These are phyloP conservation scores for Pica pica DNA, from an alignment of 2,113 vertebrate species.

Conservation along the genomic window DNA sequence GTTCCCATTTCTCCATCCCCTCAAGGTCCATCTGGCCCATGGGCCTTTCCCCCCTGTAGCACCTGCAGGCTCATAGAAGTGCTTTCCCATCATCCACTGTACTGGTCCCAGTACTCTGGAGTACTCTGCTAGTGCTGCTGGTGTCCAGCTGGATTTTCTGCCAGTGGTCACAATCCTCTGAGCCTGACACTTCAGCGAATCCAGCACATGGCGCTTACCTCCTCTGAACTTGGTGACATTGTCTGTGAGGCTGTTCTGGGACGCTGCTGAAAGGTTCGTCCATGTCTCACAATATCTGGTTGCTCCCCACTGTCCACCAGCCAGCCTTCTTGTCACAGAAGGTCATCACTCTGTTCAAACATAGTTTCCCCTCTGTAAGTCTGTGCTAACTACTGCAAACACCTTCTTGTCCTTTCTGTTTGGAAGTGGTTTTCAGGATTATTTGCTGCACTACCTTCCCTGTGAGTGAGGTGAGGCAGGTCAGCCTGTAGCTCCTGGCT, in stretches of 20 bases:
- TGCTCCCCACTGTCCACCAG: neutral
- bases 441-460: neutral
- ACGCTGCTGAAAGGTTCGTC: neutral
- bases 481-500: neutral
- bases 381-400: rapidly evolving
- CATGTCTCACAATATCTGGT: neutral
- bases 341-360: neutral
- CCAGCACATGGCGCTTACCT: neutral
- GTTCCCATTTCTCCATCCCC: neutral
- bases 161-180: neutral
- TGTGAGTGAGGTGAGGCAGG: neutral
- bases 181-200: neutral
- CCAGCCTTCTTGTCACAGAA: neutral
- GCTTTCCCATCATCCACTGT: neutral
- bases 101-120: neutral
- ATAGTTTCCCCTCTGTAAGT: neutral
- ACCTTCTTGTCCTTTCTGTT: neutral
- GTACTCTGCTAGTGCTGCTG: too few relatives aligned
- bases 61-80: neutral
- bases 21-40: neutral
- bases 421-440: neutral
- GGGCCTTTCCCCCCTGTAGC: rapidly evolving
- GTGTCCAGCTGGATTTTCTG: neutral
- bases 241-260: neutral
- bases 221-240: rapidly evolving